Percentiles rank a stretch among this genome's conserved stretches.
Conservation (phyloP, 2,113 vertebrate genomes). For the Rhadina sibilatrix region DNA sequence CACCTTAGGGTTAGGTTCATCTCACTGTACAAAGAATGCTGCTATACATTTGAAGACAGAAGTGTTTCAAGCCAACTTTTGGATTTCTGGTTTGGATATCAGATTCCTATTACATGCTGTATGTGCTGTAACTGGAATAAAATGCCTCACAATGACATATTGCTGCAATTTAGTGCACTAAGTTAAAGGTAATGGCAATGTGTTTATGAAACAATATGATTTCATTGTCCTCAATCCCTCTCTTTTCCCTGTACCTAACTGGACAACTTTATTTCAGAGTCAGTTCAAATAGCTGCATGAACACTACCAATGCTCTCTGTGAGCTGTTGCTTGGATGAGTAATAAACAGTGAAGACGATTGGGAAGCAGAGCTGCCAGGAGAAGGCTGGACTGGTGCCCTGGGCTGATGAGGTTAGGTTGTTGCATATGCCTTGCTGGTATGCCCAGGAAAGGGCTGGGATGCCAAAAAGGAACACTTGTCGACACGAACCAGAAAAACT, state of each 20-base stretch:
- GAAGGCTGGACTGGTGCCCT: neutral
- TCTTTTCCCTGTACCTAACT: neutral
- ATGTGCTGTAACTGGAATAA: neutral
- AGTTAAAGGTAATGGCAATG: neutral
- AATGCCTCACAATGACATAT: slow-evolving; percentile 4
- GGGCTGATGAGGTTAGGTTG: neutral
- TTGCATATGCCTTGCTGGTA: neutral
- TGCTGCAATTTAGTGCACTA: neutral
- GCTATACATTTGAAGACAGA: neutral
- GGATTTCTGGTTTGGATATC: neutral
- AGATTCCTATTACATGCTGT: neutral
- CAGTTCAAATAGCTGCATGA: neutral
- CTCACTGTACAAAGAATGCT: neutral
- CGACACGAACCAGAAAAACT: neutral
- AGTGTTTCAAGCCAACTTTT: neutral
- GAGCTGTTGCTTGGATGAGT: neutral
- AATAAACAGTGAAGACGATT: neutral
- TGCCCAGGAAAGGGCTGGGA: neutral
- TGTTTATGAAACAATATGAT: neutral
- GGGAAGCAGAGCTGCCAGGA: slow-evolving; percentile 12
- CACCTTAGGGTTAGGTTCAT: neutral
- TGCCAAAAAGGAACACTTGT: slow-evolving; percentile 40
- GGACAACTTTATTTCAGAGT: neutral
- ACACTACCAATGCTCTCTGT: neutral
- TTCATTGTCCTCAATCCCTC: neutral